A percentile compares a stretch with the other conserved stretches of the same genome.
Conservation (phyloP, 2,888 invertebrate species). For the Polylopha cassiicola region DNA sequence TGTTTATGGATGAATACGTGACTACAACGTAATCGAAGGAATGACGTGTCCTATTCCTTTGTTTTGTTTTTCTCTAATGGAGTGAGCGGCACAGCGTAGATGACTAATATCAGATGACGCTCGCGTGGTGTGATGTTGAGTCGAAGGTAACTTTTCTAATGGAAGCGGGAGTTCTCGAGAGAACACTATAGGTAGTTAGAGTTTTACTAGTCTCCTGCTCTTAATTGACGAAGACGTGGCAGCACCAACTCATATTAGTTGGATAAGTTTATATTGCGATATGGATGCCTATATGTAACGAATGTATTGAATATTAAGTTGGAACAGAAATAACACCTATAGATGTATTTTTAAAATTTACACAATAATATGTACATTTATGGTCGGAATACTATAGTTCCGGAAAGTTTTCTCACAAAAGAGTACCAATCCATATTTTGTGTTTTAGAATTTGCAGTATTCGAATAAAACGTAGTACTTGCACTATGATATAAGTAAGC, state of each 20-base stretch:
- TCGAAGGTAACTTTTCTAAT: slow-evolving; percentile 57
- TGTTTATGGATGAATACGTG: too few relatives aligned
- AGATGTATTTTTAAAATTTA: too few relatives aligned
- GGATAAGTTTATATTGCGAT: slow-evolving; percentile 20
- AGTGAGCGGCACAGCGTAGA: slow-evolving; percentile 25
- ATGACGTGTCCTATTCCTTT: slow-evolving; percentile 38
- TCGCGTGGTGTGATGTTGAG: slow-evolving; percentile 35
- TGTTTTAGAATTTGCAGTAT: slow-evolving; percentile 7
- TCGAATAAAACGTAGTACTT: slow-evolving; percentile 16
- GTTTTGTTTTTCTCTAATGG: slow-evolving; percentile 44
- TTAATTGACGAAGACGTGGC: slow-evolving; percentile 56
- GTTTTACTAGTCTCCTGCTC: slow-evolving; percentile 52
- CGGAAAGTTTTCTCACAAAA: slow-evolving; percentile 1
- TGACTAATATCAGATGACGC: slow-evolving; percentile 63
- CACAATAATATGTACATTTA: too few relatives aligned
- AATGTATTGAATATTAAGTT: not conserved
- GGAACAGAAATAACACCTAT: too few relatives aligned
- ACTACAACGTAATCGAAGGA: slow-evolving; percentile 10
- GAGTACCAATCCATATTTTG: too few relatives aligned
- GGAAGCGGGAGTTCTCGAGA: slow-evolving; percentile 60
- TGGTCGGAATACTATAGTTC: too few relatives aligned
- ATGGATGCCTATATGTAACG: not conserved
- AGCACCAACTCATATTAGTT: slow-evolving; percentile 32
- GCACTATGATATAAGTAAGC: slow-evolving; percentile 39
- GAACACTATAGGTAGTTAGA: slow-evolving; percentile 64